Percentiles rank a stretch among this genome's conserved stretches.
Conservation (phyloP, 2,888 invertebrate species). For the Sphecodes monilicornis region DNA sequence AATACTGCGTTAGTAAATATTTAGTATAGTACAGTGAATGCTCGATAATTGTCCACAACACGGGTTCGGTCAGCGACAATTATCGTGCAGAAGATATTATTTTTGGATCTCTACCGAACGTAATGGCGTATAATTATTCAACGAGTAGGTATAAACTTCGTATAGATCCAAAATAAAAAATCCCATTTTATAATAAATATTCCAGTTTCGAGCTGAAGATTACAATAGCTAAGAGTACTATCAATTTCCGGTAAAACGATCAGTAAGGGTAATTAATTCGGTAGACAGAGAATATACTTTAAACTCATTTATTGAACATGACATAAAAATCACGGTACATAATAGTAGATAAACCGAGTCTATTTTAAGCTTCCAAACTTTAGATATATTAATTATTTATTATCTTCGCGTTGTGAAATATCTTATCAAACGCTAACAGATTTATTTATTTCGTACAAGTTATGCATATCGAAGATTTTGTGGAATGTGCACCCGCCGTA, state of each 20-base stretch:
- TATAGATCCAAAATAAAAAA: too few species aligned
- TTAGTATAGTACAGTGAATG: too few species aligned
- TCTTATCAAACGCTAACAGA: constrained; percentile 79
- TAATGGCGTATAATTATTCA: too few species aligned
- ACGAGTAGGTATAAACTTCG: not conserved
- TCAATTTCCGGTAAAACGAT: not conserved
- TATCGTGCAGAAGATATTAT: too few species aligned
- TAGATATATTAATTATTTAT: constrained; percentile 74
- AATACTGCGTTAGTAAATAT: too few species aligned
- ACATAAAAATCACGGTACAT: constrained; percentile 83
- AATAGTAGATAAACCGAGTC: constrained; percentile 76
- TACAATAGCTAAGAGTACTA: not conserved
- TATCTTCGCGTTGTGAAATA: constrained; percentile 66
- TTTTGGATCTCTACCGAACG: too few species aligned
- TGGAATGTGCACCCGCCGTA: constrained; percentile 78
- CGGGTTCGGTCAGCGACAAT: too few species aligned
- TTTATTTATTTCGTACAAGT: constrained; percentile 68
- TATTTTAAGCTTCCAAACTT: constrained; percentile 78
- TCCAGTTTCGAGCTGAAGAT: not conserved
- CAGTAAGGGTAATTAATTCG: not conserved
- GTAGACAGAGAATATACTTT: constrained; percentile 35
- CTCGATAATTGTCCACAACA: too few species aligned
- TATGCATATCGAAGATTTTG: constrained; percentile 68
- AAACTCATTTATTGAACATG: constrained; percentile 82
- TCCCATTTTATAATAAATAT: not conserved